Evolutionary conservation across 2,113 vertebrate species (phyloP), one percentile per base, ranked within the genome.

Genomic region (Clupea harengus): DNA sequence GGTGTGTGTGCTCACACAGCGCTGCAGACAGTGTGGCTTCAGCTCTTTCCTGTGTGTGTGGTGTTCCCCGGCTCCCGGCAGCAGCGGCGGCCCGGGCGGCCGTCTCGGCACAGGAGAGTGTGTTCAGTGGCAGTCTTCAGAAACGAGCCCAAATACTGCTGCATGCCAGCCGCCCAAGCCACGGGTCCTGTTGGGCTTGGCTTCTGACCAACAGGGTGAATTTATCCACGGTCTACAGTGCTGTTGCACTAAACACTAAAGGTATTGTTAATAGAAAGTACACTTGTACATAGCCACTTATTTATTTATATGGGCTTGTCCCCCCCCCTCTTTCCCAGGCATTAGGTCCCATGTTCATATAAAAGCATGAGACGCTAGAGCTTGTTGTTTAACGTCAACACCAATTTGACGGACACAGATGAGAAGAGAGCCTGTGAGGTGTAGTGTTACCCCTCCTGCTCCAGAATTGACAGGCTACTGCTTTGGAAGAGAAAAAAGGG

Each of bases 211-310:
- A 88, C 89, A 87, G 54, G 28, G 0, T 83, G 84, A 85, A 49
- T 87, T 85, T 28, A 89, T 83, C 86, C 64, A 44, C 87, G 83
- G 80, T 87, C 88, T 88, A 85, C 64, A 81, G 82, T 44, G 85
- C 67, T 32, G 72, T 78, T 82, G 86, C 52, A 39, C 45, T n/a
- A 83, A 85, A 83, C 87, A 89, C 46, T 84, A 82, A 57, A 87
- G 86, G 84, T 84, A 86, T 89, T 89, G 81, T 89, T 88, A 84
- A 89, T 88, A 83, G 67, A 83, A 88, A 82, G 81, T 75, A 52
- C 50, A 81, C 81, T 87, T 57, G 20, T 80, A 20, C 13, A 18
- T 15, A 39, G 11, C 72, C 45, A 17, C 4, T 2, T 81, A 46
- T 81, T 46, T 47, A 20, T 47, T 60, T 78, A 20, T 18, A 80